These are phyloP conservation scores for Siderastrea siderea DNA, from an alignment of 92 coral and sea anemone genomes.

Conservation along the genomic window DNA sequence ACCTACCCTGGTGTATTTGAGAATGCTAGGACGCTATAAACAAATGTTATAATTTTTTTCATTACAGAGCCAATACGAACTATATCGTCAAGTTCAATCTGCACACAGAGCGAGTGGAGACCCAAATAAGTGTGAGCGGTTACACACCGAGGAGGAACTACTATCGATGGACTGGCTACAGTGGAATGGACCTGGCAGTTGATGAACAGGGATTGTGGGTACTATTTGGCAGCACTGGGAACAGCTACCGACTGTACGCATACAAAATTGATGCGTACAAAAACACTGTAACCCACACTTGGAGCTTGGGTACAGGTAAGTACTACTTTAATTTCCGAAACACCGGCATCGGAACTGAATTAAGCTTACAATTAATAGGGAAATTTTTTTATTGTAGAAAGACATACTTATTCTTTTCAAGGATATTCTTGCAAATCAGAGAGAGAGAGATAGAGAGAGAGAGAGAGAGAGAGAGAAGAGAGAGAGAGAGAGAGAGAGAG, in stretches of 20 bases:
- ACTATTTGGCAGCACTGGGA: slow-evolving; percentile 15
- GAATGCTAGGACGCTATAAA: no score
- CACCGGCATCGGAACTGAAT: background rate
- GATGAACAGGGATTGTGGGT: slow-evolving; percentile 74
- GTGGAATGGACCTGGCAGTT: slow-evolving; percentile 63
- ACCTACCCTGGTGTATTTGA: background rate
- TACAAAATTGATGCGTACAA: slow-evolving; percentile 20
- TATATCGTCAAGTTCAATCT: slow-evolving; percentile 41
- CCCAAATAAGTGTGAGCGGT: background rate
- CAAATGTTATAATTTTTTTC: background rate
- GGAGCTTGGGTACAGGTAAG: slow-evolving; percentile 12
- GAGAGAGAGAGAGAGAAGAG: no score
- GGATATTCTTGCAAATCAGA: no score
- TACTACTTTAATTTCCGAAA: background rate
- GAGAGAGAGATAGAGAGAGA: no score
- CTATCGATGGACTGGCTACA: slow-evolving; percentile 57
- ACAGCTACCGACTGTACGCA: slow-evolving; percentile 28
- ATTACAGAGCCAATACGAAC: background rate
- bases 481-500: no score
- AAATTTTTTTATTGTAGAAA: background rate
- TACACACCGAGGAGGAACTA: background rate
- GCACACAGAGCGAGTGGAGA: background rate
- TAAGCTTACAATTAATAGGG: background rate
- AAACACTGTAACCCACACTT: background rate
- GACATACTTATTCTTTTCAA: background rate